Evolutionary conservation across 2,888 invertebrate species (phyloP), one percentile per base, ranked within the genome.

Genomic region (Stenodema calcarata): DNA sequence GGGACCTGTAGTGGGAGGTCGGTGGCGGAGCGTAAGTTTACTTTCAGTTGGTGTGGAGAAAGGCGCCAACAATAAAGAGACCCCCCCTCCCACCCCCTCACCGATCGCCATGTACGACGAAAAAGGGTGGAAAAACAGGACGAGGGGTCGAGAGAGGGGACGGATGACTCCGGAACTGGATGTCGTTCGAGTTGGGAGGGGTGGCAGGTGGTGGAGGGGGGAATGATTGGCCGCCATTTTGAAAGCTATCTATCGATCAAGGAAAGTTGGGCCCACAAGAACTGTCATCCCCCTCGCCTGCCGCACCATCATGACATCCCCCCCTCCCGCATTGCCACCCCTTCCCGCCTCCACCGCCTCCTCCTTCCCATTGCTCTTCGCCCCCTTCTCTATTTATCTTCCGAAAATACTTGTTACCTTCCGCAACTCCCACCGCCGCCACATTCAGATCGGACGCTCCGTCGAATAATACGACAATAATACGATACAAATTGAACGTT

Each of bases 181-280:
- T n/a, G n/a, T n/a, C n/a, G n/a, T n/a, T n/a, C n/a, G n/a, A n/a
- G n/a, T n/a, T 28, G 44, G 50, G 50, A 42, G 4, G 79, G 42
- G 79, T 50, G 79, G 28, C 50, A 79, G 7, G 50, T 18, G 42
- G n/a, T n/a, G n/a, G n/a, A n/a, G 79, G 54, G 18, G 47, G 50
- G 44, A 47, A 47, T 54, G 81, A 81, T 81, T 81, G 81, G 81
- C 81, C 81, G 81, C 81, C 81, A 81, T 81, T 81, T 81, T 81
- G 81, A 62, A 42, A 81, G 81, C 81, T 81, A 81, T 81, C 81
- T 81, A 81, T 81, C 81, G 81, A 81, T 81, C 81, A 81, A 81
- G 81, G 81, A 81, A 81, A 81, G 81, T 81, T 69, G 81, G 47
- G 62, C 81, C 81, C 47, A n/a, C 62, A 81, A 62, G 69, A 81